Percentiles rank a stretch among this genome's conserved stretches.
These are phyloP conservation scores for Hydractinia symbiolongicarpus DNA, from an alignment of 30 jellyfish, hydroid and myxozoan genomes.

Conservation along the genomic window DNA sequence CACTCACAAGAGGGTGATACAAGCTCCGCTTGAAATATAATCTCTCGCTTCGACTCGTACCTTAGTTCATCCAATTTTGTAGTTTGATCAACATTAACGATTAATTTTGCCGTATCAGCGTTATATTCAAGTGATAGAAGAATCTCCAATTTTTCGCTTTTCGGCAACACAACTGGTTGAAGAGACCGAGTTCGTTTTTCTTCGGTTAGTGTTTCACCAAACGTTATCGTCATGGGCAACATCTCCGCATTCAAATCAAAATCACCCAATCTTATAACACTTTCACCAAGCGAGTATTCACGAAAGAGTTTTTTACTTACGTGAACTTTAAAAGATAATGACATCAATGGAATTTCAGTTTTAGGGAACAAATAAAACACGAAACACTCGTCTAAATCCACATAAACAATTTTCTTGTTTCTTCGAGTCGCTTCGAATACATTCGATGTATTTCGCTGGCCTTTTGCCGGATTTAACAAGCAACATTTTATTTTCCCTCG, in stretches of 20 bases:
- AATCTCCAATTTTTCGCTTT: slow-evolving; percentile 83
- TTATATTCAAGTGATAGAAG: slow-evolving; percentile 78
- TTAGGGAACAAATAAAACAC: slow-evolving; percentile 82
- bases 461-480: slow-evolving; percentile 74
- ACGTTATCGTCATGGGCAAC: slow-evolving; percentile 81
- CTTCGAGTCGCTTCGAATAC: slow-evolving; percentile 70
- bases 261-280: slow-evolving; percentile 69
- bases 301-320: slow-evolving; percentile 70
- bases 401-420: slow-evolving; percentile 44
- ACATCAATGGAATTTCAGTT: slow-evolving; percentile 72
- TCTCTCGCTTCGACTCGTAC: slow-evolving; percentile 74
- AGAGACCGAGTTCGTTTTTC: slow-evolving; percentile 42
- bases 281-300: slow-evolving; percentile 77
- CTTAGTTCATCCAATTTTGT: slow-evolving; percentile 75
- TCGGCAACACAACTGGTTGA: slow-evolving; percentile 81
- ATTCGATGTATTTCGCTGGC: slow-evolving; percentile 62
- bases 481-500: slow-evolving; percentile 76
- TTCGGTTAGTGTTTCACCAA: slow-evolving; percentile 48
- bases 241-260: slow-evolving; percentile 79
- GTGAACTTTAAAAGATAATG: slow-evolving; percentile 66
- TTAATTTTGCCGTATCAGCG: slow-evolving; percentile 59
- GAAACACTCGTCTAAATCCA: slow-evolving; percentile 79
- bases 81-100: slow-evolving; percentile 78
- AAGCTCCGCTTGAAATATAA: slow-evolving; percentile 85
- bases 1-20: slow-evolving; percentile 90